Evolutionary conservation across 2,888 invertebrate genomes (phyloP).

Genomic region (Lutraria lutraria): DNA sequence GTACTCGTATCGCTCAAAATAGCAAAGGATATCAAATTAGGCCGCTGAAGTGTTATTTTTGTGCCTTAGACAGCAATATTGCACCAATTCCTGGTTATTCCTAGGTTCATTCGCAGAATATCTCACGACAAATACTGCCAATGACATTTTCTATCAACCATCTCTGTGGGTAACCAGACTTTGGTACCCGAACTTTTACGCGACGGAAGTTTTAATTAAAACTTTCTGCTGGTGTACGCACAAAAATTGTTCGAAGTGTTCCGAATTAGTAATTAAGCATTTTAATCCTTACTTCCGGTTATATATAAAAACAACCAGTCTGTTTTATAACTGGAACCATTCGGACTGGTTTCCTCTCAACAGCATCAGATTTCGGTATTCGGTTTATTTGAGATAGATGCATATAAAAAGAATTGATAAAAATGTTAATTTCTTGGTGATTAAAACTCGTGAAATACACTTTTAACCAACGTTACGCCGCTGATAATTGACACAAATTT

Average conservation of each 20-base stretch:
- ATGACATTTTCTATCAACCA: not conserved
- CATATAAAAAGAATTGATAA: not conserved
- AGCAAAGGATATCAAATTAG: not conserved
- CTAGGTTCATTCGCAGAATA: not conserved
- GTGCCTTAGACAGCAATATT: not conserved
- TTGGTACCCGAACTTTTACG: not conserved
- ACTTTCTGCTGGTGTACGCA: not conserved
- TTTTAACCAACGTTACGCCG: not conserved
- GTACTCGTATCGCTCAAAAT: not conserved
- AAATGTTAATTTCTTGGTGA: not conserved
- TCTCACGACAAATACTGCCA: not conserved
- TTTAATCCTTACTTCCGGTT: not conserved
- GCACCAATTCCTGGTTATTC: not conserved
- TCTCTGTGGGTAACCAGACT: not conserved
- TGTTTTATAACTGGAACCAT: not conserved
- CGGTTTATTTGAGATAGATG: slow-evolving; percentile 1
- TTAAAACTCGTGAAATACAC: not conserved
- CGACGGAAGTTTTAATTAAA: not conserved
- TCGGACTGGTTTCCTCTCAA: not conserved
- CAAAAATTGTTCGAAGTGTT: not conserved
- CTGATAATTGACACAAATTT: slow-evolving; percentile 12
- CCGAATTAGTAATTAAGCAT: not conserved
- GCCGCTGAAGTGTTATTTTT: not conserved
- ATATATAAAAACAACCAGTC: not conserved
- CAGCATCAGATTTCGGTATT: not conserved